Conservation (phyloP, 2,888 invertebrate genomes). For the Cephus pulcher region DNA sequence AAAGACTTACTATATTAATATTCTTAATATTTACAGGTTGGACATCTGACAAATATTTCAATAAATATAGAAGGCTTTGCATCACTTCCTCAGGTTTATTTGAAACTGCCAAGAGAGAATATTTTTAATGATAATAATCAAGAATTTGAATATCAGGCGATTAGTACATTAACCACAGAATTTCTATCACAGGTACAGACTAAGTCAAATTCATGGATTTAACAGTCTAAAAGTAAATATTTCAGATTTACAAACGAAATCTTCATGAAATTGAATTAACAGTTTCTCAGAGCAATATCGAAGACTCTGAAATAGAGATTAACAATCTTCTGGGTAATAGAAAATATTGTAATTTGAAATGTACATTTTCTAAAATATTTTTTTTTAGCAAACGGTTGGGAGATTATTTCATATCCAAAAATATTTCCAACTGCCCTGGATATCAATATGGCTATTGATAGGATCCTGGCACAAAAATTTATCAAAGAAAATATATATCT, state of each 20-base stretch:
- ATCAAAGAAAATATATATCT: slow-evolving; percentile 66
- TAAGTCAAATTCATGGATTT: neutral
- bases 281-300: neutral
- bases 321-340: neutral
- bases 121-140: slow-evolving; percentile 53
- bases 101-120: slow-evolving; percentile 67
- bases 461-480: slow-evolving; percentile 67
- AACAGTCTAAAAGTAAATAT: neutral
- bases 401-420: slow-evolving; percentile 62
- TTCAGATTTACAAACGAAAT: neutral
- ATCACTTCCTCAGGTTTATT: slow-evolving; percentile 72
- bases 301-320: neutral
- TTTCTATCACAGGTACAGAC: neutral
- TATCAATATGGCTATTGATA: slow-evolving; percentile 74
- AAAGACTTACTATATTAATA: slow-evolving; percentile 9
- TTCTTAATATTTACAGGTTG: slow-evolving; percentile 68
- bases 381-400: slow-evolving; percentile 52
- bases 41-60: slow-evolving; percentile 69
- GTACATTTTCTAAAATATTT: neutral
- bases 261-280: neutral
- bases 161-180: slow-evolving; percentile 41
- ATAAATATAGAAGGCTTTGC: slow-evolving; percentile 72
- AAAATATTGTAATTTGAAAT: neutral
- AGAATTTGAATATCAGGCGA: slow-evolving; percentile 68
- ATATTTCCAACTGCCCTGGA: slow-evolving; percentile 70